A percentile compares a stretch with the other conserved stretches of the same genome.
These are phyloP conservation scores for Turritopsis rubra DNA, from an alignment of 30 jellyfish, hydroid and myxozoan genomes.

Conservation along the genomic window DNA sequence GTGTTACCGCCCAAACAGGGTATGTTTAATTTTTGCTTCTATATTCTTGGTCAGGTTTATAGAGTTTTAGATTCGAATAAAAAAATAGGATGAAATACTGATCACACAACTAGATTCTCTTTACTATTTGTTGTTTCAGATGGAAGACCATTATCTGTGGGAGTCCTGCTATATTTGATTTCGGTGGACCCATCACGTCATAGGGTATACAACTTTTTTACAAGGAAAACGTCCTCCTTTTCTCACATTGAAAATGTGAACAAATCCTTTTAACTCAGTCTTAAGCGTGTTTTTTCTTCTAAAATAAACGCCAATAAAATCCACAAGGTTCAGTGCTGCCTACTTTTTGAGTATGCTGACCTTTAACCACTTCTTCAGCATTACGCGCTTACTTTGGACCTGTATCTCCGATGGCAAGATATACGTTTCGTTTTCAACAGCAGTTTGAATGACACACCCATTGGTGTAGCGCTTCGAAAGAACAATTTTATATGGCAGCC, in stretches of 20 bases:
- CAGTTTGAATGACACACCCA: constrained; percentile 5
- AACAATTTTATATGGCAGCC: constrained; percentile 7
- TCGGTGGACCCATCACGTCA: not conserved
- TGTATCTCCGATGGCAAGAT: not conserved
- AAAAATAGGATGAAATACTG: not conserved
- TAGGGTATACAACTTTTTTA: not conserved
- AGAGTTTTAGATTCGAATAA: not conserved
- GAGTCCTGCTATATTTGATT: not conserved
- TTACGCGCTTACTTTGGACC: not conserved
- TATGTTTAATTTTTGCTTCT: not conserved
- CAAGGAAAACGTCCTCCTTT: no score
- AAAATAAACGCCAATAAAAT: not conserved
- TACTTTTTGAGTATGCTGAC: not conserved
- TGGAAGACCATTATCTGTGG: not conserved
- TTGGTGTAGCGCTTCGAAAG: not conserved
- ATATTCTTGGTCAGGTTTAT: no score
- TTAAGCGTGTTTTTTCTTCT: no score
- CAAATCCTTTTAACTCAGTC: no score
- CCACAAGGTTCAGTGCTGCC: not conserved
- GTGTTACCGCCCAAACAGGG: not conserved
- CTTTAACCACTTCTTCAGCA: not conserved
- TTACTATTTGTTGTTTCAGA: not conserved
- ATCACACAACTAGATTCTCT: not conserved
- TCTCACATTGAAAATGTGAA: no score
- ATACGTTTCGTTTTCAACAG: not conserved